Evolutionary conservation across 1,140 invertebrate genomes (phyloP).

Genomic region (Bombyx mandarina): DNA sequence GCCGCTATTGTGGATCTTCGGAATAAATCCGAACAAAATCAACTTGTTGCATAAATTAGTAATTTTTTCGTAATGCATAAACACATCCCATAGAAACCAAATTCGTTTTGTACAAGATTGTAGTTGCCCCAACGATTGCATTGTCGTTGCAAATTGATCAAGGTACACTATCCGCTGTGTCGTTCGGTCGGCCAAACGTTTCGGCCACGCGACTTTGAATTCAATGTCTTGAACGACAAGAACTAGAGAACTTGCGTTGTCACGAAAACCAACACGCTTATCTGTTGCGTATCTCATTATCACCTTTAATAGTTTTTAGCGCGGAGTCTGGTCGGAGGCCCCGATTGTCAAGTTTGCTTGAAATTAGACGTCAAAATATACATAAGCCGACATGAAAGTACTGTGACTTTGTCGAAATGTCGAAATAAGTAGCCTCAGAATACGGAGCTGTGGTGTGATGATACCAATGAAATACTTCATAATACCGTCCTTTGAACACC

Average conservation of each 20-base stretch:
- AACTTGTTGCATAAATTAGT: too few relatives aligned
- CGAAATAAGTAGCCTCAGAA: too few relatives aligned
- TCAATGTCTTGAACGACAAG: background rate
- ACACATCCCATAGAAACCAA: too few relatives aligned
- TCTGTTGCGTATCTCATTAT: constrained; percentile 31
- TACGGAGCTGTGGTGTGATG: too few relatives aligned
- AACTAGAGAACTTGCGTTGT: background rate
- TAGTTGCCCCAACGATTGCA: background rate
- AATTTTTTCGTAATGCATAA: too few relatives aligned
- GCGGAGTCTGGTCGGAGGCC: constrained; percentile 13
- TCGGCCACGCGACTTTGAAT: background rate
- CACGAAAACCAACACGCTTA: constrained; percentile 9
- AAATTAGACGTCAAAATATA: constrained; percentile 21
- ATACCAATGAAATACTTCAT: too few relatives aligned
- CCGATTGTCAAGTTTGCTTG: constrained; percentile 12
- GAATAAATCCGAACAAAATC: too few relatives aligned
- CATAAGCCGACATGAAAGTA: constrained; percentile 7
- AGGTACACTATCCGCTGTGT: constrained; percentile 1
- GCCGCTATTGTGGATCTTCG: too few relatives aligned
- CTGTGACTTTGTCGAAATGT: too few relatives aligned
- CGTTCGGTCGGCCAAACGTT: background rate
- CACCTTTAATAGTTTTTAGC: constrained; percentile 33
- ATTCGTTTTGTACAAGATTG: too few relatives aligned
- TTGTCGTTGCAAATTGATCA: constrained; percentile 13
- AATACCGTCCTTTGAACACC: too few relatives aligned